A percentile compares a stretch with the other conserved stretches of the same genome.
Evolutionary conservation across 2,797 vertebrate genomes (phyloP).

Genomic region (Syngnathus acus): DNA sequence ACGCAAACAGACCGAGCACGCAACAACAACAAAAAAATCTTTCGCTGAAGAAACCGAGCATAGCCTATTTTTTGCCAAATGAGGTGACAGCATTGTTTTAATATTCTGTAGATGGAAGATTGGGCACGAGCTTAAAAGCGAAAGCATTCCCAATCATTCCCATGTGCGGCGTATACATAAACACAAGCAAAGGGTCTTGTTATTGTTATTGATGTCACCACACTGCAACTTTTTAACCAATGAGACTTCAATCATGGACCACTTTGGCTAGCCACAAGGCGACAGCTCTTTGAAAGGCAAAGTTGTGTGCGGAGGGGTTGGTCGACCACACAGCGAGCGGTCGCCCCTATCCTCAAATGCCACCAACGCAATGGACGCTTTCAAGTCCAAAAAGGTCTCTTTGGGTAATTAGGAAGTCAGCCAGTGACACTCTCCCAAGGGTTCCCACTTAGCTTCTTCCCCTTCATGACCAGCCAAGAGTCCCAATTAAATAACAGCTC

Average conservation of each 20-base stretch:
- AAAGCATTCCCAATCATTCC: constrained; percentile 35
- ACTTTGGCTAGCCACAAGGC: constrained; percentile 43
- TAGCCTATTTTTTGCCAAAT: constrained; percentile 11
- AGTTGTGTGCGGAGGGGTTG: constrained; percentile 14
- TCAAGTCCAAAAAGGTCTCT: constrained; percentile 48
- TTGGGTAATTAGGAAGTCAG: constrained; percentile 53
- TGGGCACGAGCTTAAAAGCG: constrained; percentile 19
- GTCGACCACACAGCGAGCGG: constrained; percentile 64
- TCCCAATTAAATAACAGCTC: constrained; percentile 43
- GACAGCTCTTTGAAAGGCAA: constrained; percentile 54
- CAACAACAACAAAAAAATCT: too few relatives aligned
- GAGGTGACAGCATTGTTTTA: constrained; percentile 25
- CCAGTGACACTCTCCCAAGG: constrained; percentile 56
- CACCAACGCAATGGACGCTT: constrained; percentile 54
- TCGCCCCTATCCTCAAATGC: constrained; percentile 55
- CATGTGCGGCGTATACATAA: constrained; percentile 39
- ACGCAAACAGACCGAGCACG: too few relatives aligned
- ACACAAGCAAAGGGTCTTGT: constrained; percentile 39
- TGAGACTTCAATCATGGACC: constrained; percentile 53
- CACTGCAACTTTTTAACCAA: constrained; percentile 41
- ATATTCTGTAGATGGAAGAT: constrained; percentile 1
- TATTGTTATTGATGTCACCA: constrained; percentile 30
- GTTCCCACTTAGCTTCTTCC: constrained; percentile 32
- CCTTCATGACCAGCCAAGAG: constrained; percentile 45
- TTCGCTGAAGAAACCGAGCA: neutral